Conservation (phyloP, 2,888 invertebrate genomes). For the Ametastegia equiseti region DNA sequence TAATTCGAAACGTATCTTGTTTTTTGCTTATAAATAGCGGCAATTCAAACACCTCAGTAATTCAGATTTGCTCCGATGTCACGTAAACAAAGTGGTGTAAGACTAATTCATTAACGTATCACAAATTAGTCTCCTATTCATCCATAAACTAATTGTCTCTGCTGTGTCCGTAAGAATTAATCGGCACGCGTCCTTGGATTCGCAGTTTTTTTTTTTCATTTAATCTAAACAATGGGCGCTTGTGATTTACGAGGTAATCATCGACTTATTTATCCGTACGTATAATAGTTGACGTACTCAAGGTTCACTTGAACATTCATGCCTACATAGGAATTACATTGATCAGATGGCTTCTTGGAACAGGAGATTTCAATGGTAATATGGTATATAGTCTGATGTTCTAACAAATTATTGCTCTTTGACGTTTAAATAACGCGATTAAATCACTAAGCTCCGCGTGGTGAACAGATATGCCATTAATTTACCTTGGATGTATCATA, state of each 20-base stretch:
- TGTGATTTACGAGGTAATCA: neutral
- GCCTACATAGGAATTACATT: neutral
- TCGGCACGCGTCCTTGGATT: neutral
- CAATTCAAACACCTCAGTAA: too few species aligned
- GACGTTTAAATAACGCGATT: neutral
- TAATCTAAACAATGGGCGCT: neutral
- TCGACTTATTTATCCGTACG: neutral
- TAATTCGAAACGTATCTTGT: too few species aligned
- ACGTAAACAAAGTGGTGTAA: too few species aligned
- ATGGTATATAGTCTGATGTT: neutral
- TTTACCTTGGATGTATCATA: neutral
- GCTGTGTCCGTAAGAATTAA: neutral
- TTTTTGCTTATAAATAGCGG: neutral
- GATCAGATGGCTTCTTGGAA: slow-evolving; percentile 10
- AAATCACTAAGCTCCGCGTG: neutral
- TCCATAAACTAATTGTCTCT: neutral
- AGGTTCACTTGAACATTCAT: neutral
- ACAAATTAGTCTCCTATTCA: neutral
- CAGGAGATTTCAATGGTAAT: slow-evolving; percentile 6
- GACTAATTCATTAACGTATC: neutral
- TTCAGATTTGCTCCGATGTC: too few species aligned
- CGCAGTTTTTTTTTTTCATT: neutral
- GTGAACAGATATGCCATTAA: neutral
- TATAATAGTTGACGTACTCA: neutral
- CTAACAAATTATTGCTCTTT: slow-evolving; percentile 14